A percentile compares a stretch with the other conserved stretches of the same genome.
Evolutionary conservation across 2,888 invertebrate species (phyloP).

Genomic region (Phaedon cochleariae): DNA sequence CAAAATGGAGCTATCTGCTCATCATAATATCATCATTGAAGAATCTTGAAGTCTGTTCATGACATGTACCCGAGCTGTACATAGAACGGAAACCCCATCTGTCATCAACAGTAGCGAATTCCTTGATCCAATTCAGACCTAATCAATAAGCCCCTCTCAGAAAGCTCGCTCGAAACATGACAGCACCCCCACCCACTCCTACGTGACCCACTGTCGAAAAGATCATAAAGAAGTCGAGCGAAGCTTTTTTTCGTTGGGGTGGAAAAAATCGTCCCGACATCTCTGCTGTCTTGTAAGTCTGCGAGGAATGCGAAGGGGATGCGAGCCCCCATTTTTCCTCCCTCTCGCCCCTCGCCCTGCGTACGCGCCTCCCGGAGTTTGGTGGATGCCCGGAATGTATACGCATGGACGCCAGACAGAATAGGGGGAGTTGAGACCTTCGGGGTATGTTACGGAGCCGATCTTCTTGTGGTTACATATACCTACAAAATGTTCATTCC

Average conservation of each 20-base stretch:
- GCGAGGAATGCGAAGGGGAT: constrained; percentile 34
- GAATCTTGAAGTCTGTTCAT: no score
- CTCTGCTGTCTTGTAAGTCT: constrained; percentile 43
- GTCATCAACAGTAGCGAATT: background rate
- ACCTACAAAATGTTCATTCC: no score
- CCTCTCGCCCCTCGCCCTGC: constrained; percentile 7
- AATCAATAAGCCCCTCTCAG: background rate
- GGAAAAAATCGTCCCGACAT: constrained; percentile 41
- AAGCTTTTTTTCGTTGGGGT: constrained; percentile 19
- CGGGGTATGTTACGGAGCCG: constrained; percentile 23
- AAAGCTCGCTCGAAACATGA: background rate
- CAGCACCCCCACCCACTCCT: background rate
- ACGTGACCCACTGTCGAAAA: constrained; percentile 29
- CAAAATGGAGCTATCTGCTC: no score
- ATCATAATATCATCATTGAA: no score
- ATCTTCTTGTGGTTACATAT: background rate
- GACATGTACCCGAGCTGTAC: no score
- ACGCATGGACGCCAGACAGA: constrained; percentile 48
- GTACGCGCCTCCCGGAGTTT: constrained; percentile 26
- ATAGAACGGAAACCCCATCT: background rate
- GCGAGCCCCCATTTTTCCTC: constrained; percentile 8
- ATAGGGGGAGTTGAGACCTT: constrained; percentile 38
- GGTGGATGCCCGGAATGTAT: constrained; percentile 38
- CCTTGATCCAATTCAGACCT: background rate
- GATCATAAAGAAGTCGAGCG: constrained; percentile 26